Base-by-base conservation (phyloP, 2,113 vertebrate species). In the Zeus faber region DNA sequence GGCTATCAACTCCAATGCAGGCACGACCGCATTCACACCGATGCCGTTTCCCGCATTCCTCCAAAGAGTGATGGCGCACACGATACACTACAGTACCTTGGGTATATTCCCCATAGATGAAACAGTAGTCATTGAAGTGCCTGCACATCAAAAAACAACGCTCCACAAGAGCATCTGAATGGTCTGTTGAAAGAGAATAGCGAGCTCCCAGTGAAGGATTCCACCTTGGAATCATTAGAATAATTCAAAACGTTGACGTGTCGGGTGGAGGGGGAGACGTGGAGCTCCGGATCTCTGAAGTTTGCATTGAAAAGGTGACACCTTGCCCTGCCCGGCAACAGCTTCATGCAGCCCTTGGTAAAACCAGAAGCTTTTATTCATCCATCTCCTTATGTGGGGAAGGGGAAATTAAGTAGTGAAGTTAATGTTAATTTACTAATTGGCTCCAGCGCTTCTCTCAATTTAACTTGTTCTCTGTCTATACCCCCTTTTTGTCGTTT, bases 91-190 rank as follows among this genome's bases (percentile, higher is more conserved):
- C n/a, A n/a, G 54, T 54, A 72, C 51, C n/a, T 37, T 67, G 76
- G 61, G 65, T 62, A 68, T 79, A 77, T 82, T 84, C 74, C 79
- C 77, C 59, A 62, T 62, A 79, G 77, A 76, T 88, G 83, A 85
- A 85, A 83, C 82, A 81, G 76, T 56, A 70, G 58, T 75, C 67
- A 76, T 57, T 73, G 71, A 84, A 75, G 74, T 62, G 59, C 50
- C 58, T 75, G 71, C 54, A 74, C 63, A 79, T 77, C 70, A 87
- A 78, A 80, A 74, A 65, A 74, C 70, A 73, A 71, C 65, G 67
- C 54, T 22, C 61, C 47, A 26, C 58, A 46, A 68, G n/a, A n/a
- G 62, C 54, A 69, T 77, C 80, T 85, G 67, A 81, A 77, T 58
- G 66, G 70, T 68, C 54, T 35, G 64, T 68, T 83, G 67, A 85